Evolutionary conservation across 2,113 vertebrate species (phyloP).

Genomic region (Sander lucioperca): DNA sequence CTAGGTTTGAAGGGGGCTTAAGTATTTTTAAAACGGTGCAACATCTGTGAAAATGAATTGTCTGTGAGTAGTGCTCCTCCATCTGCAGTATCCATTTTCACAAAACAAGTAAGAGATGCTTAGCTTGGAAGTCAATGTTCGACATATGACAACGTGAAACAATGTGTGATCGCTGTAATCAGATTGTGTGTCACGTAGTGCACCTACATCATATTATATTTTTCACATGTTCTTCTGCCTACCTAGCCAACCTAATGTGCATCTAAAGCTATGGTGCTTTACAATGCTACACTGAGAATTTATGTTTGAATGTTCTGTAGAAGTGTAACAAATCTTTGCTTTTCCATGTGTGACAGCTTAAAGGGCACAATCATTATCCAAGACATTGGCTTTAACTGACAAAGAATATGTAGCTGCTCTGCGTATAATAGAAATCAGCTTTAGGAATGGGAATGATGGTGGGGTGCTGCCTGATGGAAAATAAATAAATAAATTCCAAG

Average conservation of each 20-base stretch:
- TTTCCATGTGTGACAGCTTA: conserved; percentile 72
- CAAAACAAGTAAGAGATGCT: conserved; percentile 47
- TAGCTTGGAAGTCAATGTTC: conserved; percentile 43
- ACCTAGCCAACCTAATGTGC: conserved; percentile 40
- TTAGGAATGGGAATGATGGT: conserved; percentile 58
- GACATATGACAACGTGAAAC: conserved; percentile 47
- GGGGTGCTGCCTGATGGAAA: conserved; percentile 68
- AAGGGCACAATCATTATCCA: conserved; percentile 74
- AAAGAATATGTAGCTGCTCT: conserved; percentile 68
- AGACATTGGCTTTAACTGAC: conserved; percentile 73
- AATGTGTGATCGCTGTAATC: conserved; percentile 61
- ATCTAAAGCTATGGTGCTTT: conserved; percentile 49
- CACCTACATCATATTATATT: conserved; percentile 40
- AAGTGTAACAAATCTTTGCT: conserved; percentile 75
- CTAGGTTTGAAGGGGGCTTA: conserved; percentile 40
- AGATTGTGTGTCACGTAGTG: conserved; percentile 59
- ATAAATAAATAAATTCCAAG: conserved; percentile 83
- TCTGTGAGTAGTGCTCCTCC: conserved; percentile 50
- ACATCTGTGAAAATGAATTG: conserved; percentile 73
- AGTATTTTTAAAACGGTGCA: conserved; percentile 36
- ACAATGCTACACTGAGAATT: conserved; percentile 48
- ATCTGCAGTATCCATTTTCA: conserved; percentile 43
- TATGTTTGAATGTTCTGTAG: conserved; percentile 52
- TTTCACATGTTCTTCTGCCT: conserved; percentile 36
- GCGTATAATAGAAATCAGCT: conserved; percentile 73